A percentile compares a stretch with the other conserved stretches of the same genome.
phyloP scores from a whole-genome alignment of 2,113 vertebrate species.

The Antechinus flavipes region DNA sequence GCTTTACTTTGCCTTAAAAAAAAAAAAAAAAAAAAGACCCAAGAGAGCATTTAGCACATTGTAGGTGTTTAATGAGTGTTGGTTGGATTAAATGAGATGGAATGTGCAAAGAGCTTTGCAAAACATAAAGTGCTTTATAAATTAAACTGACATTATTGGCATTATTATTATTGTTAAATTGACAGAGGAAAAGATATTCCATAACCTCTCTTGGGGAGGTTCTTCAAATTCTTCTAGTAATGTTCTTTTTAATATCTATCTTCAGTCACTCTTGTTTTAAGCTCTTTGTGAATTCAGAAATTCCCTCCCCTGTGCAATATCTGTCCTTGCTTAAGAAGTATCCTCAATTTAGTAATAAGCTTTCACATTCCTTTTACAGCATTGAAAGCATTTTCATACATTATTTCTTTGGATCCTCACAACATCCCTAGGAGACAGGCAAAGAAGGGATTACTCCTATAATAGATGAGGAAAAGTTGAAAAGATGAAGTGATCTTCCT shows the following conservation, averaged over 20 bases:
- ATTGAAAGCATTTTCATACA: neutral
- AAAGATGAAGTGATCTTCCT: neutral
- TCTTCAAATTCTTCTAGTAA: neutral
- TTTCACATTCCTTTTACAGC: neutral
- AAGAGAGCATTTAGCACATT: neutral
- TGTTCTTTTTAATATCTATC: neutral
- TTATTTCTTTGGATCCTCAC: neutral
- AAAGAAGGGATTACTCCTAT: neutral
- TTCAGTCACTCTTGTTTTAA: neutral
- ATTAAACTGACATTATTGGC: neutral
- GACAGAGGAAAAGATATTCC: neutral
- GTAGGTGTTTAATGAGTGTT: neutral
- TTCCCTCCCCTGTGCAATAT: neutral
- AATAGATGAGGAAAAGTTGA: neutral
- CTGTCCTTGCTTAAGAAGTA: neutral
- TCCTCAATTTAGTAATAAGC: neutral
- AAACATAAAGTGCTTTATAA: neutral
- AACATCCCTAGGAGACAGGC: neutral
- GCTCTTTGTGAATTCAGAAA: conserved; percentile 11
- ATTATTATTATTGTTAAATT: neutral
- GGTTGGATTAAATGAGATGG: neutral
- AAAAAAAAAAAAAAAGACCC: neutral
- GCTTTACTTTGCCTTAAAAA: neutral
- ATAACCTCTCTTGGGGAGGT: neutral
- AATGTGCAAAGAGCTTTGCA: neutral